Evolutionary conservation across 2,113 vertebrate species (phyloP).

Genomic region (Hucho hucho): DNA sequence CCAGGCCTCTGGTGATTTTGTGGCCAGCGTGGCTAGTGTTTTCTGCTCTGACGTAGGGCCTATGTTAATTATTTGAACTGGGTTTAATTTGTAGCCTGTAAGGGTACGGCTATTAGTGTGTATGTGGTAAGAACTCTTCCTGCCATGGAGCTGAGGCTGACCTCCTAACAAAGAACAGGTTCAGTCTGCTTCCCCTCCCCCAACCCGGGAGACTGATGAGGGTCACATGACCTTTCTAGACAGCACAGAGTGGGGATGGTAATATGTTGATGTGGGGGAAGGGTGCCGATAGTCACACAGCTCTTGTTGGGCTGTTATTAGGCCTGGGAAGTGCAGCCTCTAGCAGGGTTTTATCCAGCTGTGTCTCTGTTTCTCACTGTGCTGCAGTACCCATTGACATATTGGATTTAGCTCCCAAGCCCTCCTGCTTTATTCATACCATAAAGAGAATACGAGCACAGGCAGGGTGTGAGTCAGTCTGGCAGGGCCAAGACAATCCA

Average conservation of each 20-base stretch:
- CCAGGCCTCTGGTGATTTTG: no score
- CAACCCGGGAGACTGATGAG: slow-evolving; percentile 74
- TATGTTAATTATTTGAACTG: background rate
- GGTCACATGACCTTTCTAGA: slow-evolving; percentile 86
- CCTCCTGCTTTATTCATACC: slow-evolving; percentile 54
- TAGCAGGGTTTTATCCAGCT: slow-evolving; percentile 54
- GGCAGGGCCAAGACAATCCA: slow-evolving; percentile 23
- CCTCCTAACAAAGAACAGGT: slow-evolving; percentile 90
- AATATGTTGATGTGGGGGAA: slow-evolving; percentile 67
- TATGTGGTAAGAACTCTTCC: slow-evolving; percentile 72
- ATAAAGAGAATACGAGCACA: slow-evolving; percentile 25
- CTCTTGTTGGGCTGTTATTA: slow-evolving; percentile 61
- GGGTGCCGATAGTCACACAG: slow-evolving; percentile 61
- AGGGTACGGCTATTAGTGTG: slow-evolving; percentile 69
- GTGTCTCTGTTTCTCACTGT: slow-evolving; percentile 41
- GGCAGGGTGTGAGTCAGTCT: slow-evolving; percentile 12
- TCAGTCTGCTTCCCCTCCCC: slow-evolving; percentile 78
- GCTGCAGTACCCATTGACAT: slow-evolving; percentile 45
- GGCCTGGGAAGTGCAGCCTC: slow-evolving; percentile 41
- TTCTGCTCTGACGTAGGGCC: background rate
- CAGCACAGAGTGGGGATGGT: slow-evolving; percentile 73
- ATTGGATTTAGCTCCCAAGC: slow-evolving; percentile 45
- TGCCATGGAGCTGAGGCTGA: slow-evolving; percentile 76
- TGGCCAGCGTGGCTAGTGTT: no score
- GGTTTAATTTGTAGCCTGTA: background rate